Conservation (phyloP, 1,140 invertebrate genomes). For the Calliphora vicina region DNA sequence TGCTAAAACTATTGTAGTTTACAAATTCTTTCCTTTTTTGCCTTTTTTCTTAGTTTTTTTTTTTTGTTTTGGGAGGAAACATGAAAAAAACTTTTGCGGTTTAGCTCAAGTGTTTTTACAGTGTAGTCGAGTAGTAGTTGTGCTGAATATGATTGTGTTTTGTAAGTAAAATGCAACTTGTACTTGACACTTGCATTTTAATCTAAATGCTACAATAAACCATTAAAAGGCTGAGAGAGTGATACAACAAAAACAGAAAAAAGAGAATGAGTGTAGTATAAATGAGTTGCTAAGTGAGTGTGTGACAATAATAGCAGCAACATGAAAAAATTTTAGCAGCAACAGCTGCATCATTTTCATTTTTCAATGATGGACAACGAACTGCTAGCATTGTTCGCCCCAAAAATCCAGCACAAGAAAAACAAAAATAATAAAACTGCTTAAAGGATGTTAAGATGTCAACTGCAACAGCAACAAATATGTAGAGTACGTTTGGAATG, state of each 20-base stretch:
- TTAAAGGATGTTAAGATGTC: not conserved
- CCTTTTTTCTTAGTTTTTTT: not conserved
- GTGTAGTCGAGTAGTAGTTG: not conserved
- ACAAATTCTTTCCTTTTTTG: not conserved
- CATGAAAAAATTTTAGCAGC: too few relatives aligned
- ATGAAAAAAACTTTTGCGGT: not conserved
- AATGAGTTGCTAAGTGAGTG: not conserved
- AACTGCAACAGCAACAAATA: not conserved
- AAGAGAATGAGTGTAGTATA: not conserved
- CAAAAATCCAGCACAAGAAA: not conserved
- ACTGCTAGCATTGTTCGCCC: not conserved
- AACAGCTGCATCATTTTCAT: not conserved
- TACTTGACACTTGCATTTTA: conserved; percentile 4
- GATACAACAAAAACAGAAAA: not conserved
- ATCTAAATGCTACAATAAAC: not conserved
- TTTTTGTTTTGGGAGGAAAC: not conserved
- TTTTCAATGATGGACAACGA: too few relatives aligned
- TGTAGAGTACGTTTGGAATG: too few relatives aligned
- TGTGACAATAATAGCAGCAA: not conserved
- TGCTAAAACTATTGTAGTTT: conserved; percentile 5
- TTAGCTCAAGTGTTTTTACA: not conserved
- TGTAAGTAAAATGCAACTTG: not conserved
- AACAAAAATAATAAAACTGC: not conserved
- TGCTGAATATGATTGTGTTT: not conserved
- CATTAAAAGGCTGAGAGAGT: not conserved